These are phyloP conservation scores for Lasioglossum morio DNA, from an alignment of 2,888 invertebrate genomes.

Conservation along the genomic window DNA sequence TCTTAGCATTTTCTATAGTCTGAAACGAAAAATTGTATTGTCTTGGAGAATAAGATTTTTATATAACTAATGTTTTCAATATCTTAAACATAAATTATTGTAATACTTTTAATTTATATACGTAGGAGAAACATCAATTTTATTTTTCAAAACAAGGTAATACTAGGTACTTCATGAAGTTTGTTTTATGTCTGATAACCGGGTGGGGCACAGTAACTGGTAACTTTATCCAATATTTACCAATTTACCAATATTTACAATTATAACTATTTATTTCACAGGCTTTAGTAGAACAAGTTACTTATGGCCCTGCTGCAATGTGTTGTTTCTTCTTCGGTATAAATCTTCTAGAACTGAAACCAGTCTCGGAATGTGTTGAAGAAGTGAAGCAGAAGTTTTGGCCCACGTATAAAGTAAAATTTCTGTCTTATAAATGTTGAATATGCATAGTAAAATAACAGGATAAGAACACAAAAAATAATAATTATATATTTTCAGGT, in stretches of 20 bases:
- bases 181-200: too few relatives aligned
- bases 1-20: too few relatives aligned
- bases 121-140: too few relatives aligned
- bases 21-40: too few relatives aligned
- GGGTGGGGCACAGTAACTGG: too few relatives aligned
- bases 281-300: conserved; percentile 91
- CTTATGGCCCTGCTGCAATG: conserved; percentile 92
- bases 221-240: too few relatives aligned
- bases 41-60: too few relatives aligned
- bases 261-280: conserved; percentile 76
- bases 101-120: too few relatives aligned
- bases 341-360: conserved; percentile 90
- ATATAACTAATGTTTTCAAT: too few relatives aligned
- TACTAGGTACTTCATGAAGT: too few relatives aligned
- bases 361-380: conserved; percentile 87
- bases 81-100: too few relatives aligned
- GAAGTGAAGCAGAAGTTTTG: conserved; percentile 91
- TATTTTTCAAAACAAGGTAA: too few relatives aligned
- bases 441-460: neutral
- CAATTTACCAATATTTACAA: conserved; percentile 20
- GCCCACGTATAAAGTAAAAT: conserved; percentile 90
- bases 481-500: conserved; percentile 85
- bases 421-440: conserved; percentile 1
- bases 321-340: conserved; percentile 92
- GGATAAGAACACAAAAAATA: neutral